A percentile compares a stretch with the other conserved stretches of the same genome.
Conservation (phyloP, 2,113 vertebrate genomes). For the Colius striatus region DNA sequence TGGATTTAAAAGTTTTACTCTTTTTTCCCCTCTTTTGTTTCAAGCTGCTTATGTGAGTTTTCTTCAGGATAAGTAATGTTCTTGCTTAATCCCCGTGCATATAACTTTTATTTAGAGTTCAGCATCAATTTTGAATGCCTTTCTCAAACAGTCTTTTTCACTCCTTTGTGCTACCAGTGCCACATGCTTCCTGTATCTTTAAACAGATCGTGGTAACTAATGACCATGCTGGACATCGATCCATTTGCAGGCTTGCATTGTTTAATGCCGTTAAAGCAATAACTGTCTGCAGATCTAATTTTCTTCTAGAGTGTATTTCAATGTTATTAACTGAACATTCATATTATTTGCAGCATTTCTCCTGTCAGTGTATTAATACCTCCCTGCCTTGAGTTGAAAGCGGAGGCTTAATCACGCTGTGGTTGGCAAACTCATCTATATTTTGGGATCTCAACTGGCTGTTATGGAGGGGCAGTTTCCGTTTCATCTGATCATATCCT, state of each 20-base stretch:
- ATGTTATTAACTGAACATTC: not conserved
- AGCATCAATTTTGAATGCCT: not conserved
- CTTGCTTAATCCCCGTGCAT: not conserved
- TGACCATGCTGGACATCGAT: not conserved
- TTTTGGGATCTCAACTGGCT: constrained; percentile 34
- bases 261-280: not conserved
- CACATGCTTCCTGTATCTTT: accelerated
- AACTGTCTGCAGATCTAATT: not conserved
- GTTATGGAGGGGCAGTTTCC: not conserved
- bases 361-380: not conserved
- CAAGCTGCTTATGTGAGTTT: not conserved
- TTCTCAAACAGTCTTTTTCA: not conserved
- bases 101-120: not conserved
- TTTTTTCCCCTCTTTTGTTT: not conserved
- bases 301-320: not conserved
- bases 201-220: not conserved
- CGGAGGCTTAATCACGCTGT: not conserved
- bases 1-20: not conserved
- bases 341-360: not conserved
- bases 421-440: not conserved
- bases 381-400: not conserved
- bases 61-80: not conserved
- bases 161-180: not conserved
- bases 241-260: not conserved
- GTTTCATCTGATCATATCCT: constrained; percentile 45